Evolutionary conservation across 23 tunicate genomes (phyloP), one percentile per base, ranked within the genome.

Genomic region (Pegea sp.): DNA sequence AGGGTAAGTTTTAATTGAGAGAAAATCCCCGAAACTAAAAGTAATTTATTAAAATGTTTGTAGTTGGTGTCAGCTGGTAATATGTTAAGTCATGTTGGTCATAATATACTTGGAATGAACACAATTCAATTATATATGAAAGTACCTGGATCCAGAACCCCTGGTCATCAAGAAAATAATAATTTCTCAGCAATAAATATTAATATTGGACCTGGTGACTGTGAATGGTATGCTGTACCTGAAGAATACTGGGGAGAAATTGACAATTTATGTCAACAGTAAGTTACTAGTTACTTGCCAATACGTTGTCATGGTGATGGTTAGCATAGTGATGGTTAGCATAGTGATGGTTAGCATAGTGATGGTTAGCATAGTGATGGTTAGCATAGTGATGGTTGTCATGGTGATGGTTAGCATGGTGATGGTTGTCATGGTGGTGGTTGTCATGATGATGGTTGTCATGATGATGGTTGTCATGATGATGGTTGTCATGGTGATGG

Each of bases 181-280:
- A 89, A 71, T 42, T 76, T 76, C 66, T 77, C 90, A 5, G 98
- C 98, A 0, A 63, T 89, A 48, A 89, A 89, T 56, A 77, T 89
- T 46, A 89, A 89, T 50, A 89, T 89, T 20, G 98, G 98, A 3
- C 98, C 98, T 1, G 98, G 98, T 23, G 98, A 89, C 29, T 76
- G 90, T 29, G 98, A 89, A 42, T 89, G 98, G 98, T 89, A 77
- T 52, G 88, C 90, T 0, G 61, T 60, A 0, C 90, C 90, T 28
- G 90, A 76, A 55, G 76, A 89, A 71, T 89, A 77, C 53, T 89
- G 98, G 98, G 98, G 98, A 59, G 90, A 69, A 23, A 76, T 89
- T 20, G 64, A 68, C 27, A 57, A 57, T 50, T 46, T 89, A 5
- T 84, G 95, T 31, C 84, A 84, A 68, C 53, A 64, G 71, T 74